Percentiles rank a stretch among this genome's conserved stretches.
Conservation (phyloP, 2,797 vertebrate species). For the Atherinosoma microstoma region DNA sequence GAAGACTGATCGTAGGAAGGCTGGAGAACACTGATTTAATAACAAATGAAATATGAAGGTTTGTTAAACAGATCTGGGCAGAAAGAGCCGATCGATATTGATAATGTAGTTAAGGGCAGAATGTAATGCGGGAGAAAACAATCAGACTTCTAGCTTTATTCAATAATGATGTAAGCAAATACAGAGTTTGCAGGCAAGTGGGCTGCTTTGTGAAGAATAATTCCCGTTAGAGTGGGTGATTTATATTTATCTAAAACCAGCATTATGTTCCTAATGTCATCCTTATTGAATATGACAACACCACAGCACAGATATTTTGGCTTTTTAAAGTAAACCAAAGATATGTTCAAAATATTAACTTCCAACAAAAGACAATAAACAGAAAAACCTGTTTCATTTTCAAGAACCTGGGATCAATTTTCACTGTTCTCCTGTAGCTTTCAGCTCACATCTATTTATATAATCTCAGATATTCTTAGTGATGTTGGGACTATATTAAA, state of each 20-base stretch:
- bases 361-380: neutral
- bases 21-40: slow-evolving; percentile 30
- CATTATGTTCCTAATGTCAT: neutral
- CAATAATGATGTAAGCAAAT: slow-evolving; percentile 11
- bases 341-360: neutral
- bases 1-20: slow-evolving; percentile 7
- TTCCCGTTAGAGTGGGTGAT: neutral
- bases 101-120: slow-evolving; percentile 27
- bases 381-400: neutral
- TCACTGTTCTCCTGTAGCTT: neutral
- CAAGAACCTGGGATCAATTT: neutral
- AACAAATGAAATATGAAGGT: slow-evolving; percentile 28
- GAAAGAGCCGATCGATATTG: slow-evolving; percentile 36
- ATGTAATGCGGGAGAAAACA: slow-evolving; percentile 14
- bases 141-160: neutral
- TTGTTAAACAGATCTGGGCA: slow-evolving; percentile 14
- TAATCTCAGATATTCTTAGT: neutral
- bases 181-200: neutral
- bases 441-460: neutral
- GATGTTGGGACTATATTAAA: neutral
- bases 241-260: neutral
- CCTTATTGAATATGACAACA: neutral
- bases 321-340: neutral
- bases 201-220: neutral
- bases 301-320: neutral